Conservation (phyloP, 1,140 invertebrate species). For the Drosophila parvula region DNA sequence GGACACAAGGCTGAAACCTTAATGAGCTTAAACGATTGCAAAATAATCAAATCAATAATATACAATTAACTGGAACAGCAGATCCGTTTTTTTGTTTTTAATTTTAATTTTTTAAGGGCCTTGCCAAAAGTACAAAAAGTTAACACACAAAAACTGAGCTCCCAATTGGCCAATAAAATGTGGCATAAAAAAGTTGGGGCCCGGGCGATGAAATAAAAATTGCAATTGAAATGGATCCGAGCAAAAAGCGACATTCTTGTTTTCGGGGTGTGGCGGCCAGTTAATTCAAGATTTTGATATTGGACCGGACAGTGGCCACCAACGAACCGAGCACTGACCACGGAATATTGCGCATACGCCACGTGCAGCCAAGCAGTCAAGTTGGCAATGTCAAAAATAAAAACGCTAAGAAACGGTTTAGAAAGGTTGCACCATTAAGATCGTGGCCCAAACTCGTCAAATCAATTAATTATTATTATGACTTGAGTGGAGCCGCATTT, state of each 20-base stretch:
- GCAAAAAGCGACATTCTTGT: constrained; percentile 38
- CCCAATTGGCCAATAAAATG: constrained; percentile 43
- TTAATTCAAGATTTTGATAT: constrained; percentile 21
- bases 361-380: constrained; percentile 30
- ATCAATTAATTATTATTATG: constrained; percentile 21
- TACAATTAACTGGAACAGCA: constrained; percentile 28
- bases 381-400: constrained; percentile 26
- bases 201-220: constrained; percentile 41
- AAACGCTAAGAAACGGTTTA: constrained; percentile 22
- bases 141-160: constrained; percentile 11
- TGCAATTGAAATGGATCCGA: constrained; percentile 47
- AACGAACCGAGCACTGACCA: constrained; percentile 11
- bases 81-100: neutral
- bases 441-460: constrained; percentile 10
- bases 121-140: constrained; percentile 22
- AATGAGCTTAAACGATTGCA: constrained; percentile 25
- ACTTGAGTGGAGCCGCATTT: neutral
- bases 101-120: constrained; percentile 27
- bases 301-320: neutral
- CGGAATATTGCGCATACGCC: constrained; percentile 46
- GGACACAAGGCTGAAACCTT: constrained; percentile 11
- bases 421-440: constrained; percentile 28
- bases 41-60: constrained; percentile 39
- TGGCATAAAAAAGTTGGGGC: constrained; percentile 17
- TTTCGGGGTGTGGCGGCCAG: constrained; percentile 37